phyloP scores from a whole-genome alignment of 2,888 invertebrate species.

The Metallyticus violacea region DNA sequence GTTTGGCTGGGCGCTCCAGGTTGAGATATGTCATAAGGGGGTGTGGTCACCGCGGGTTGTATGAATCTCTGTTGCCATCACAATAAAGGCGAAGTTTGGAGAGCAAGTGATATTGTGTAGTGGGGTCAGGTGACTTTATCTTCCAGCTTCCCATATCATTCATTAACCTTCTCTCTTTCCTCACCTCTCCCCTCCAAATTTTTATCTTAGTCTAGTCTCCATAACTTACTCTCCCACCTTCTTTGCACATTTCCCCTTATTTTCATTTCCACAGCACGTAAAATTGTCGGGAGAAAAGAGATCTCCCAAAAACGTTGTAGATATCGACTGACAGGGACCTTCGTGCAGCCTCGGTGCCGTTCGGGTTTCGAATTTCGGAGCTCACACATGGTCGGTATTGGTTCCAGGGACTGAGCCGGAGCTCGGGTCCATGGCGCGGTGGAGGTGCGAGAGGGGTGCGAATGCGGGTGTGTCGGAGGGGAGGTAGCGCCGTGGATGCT shows the following conservation, averaged over 20 bases:
- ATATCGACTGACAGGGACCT: neutral
- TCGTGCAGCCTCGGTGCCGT: neutral
- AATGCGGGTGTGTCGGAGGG: neutral
- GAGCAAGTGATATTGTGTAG: neutral
- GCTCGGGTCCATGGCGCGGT: neutral
- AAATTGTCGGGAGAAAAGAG: neutral
- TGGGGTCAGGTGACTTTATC: neutral
- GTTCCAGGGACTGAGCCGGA: neutral
- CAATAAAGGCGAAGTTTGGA: neutral
- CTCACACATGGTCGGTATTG: neutral
- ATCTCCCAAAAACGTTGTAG: neutral
- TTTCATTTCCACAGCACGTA: neutral
- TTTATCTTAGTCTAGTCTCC: neutral
- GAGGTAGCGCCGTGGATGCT: neutral
- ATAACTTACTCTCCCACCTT: neutral
- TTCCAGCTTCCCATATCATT: neutral
- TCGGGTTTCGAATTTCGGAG: neutral
- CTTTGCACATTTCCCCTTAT: neutral
- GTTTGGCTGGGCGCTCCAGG: neutral
- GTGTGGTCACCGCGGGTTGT: neutral
- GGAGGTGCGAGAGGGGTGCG: neutral
- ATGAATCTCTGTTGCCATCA: neutral
- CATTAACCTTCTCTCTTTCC: neutral
- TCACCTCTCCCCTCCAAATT: neutral
- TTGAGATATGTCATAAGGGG: neutral